These are phyloP conservation scores for Yponomeuta plumbellus DNA, from an alignment of 2,888 invertebrate species.

Conservation along the genomic window DNA sequence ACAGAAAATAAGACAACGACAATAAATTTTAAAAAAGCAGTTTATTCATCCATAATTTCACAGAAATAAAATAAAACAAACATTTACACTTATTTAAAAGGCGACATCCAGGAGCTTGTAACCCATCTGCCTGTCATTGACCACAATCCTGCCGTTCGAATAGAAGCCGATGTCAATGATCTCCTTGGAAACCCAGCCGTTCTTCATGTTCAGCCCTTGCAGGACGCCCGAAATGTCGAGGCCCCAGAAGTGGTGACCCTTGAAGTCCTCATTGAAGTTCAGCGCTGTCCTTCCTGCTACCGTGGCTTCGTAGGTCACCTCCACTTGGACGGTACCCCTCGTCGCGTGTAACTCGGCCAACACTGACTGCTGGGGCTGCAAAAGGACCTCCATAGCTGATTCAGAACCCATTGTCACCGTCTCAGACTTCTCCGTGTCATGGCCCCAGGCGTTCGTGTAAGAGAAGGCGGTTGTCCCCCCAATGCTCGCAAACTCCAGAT, in stretches of 20 bases:
- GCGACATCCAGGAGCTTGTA: slow-evolving; percentile 19
- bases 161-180: slow-evolving; percentile 34
- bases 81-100: slow-evolving; percentile 12
- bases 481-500: slow-evolving; percentile 23
- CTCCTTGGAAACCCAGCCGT: slow-evolving; percentile 24
- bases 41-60: background rate
- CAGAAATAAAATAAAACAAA: slow-evolving; percentile 11
- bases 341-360: slow-evolving; percentile 25
- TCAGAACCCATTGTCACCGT: slow-evolving; percentile 8
- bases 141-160: slow-evolving; percentile 27
- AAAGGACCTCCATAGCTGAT: background rate
- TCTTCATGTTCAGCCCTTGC: slow-evolving; percentile 22
- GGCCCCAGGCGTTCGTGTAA: slow-evolving; percentile 25
- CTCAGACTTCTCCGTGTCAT: slow-evolving; percentile 6
- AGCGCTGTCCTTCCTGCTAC: slow-evolving; percentile 28
- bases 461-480: slow-evolving; percentile 24
- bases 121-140: slow-evolving; percentile 22
- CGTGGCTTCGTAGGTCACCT: slow-evolving; percentile 31
- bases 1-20: background rate
- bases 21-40: background rate
- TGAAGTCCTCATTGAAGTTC: slow-evolving; percentile 26
- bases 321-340: slow-evolving; percentile 29
- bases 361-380: slow-evolving; percentile 10
- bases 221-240: slow-evolving; percentile 27
- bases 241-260: slow-evolving; percentile 32